Percentiles rank a stretch among this genome's conserved stretches.
Conservation (phyloP, 2,113 vertebrate genomes). For the Apteryx mantelli region DNA sequence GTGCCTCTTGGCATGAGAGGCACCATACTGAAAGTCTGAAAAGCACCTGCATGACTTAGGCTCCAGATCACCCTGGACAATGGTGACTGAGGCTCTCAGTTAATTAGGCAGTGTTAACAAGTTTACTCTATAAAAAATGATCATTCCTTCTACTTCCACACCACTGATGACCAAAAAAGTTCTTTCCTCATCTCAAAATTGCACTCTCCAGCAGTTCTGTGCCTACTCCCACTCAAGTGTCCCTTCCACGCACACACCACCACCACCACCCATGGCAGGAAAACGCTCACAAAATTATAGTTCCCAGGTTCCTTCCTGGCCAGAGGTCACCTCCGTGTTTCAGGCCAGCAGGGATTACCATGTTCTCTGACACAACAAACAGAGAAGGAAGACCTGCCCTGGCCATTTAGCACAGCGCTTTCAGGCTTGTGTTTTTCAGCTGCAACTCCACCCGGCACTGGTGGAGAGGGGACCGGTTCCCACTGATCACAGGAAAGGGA, state of each 20-base stretch:
- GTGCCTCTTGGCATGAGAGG: background rate
- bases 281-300: constrained; percentile 16
- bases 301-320: constrained; percentile 58
- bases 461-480: constrained; percentile 36
- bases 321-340: constrained; percentile 25
- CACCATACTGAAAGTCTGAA: rapidly evolving
- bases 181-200: background rate
- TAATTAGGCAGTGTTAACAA: background rate
- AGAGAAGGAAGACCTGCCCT: constrained; percentile 42
- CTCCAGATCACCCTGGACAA: background rate
- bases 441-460: constrained; percentile 37
- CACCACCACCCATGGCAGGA: background rate
- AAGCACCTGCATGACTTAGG: background rate
- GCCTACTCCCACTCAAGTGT: background rate
- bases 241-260: background rate
- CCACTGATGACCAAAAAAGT: background rate
- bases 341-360: constrained; percentile 19
- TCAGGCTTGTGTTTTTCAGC: constrained; percentile 8
- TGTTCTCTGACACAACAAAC: constrained; percentile 52
- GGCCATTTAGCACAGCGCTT: background rate
- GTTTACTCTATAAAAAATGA: background rate
- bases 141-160: background rate
- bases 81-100: background rate
- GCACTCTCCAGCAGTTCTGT: background rate
- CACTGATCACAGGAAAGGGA: constrained; percentile 52